These are phyloP conservation scores for Gallinago nigripennis DNA, from an alignment of 2,797 vertebrate genomes.

Conservation along the genomic window DNA sequence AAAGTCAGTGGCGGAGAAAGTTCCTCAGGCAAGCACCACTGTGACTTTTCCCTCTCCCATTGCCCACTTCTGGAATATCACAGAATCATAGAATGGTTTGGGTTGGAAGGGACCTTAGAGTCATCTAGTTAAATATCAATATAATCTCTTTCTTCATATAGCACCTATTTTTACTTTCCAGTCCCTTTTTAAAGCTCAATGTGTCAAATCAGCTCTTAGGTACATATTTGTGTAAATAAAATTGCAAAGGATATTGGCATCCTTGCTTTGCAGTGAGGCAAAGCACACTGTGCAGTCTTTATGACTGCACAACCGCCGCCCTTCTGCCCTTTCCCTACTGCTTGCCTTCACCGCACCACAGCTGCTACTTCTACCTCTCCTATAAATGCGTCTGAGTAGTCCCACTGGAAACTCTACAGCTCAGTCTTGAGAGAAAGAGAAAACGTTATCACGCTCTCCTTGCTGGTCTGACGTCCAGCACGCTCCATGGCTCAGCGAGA, in stretches of 20 bases:
- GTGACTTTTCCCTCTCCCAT: background rate
- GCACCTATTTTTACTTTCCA: background rate
- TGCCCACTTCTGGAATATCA: background rate
- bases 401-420: background rate
- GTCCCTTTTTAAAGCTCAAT: background rate
- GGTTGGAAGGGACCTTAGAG: too few relatives aligned
- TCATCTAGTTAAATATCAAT: background rate
- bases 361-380: background rate
- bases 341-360: background rate
- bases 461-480: background rate
- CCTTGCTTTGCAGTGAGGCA: background rate
- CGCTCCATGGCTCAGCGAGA: background rate
- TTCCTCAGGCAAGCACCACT: background rate
- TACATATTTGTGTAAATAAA: background rate
- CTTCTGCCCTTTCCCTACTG: background rate
- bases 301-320: background rate
- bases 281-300: background rate
- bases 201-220: background rate
- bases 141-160: background rate
- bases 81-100: too few relatives aligned
- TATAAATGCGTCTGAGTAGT: background rate
- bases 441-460: rapidly evolving
- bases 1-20: background rate
- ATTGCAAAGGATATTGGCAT: background rate
- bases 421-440: background rate